A percentile compares a stretch with the other conserved stretches of the same genome.
These are phyloP conservation scores for Xylocampa areola DNA, from an alignment of 2,888 invertebrate genomes.

Conservation along the genomic window DNA sequence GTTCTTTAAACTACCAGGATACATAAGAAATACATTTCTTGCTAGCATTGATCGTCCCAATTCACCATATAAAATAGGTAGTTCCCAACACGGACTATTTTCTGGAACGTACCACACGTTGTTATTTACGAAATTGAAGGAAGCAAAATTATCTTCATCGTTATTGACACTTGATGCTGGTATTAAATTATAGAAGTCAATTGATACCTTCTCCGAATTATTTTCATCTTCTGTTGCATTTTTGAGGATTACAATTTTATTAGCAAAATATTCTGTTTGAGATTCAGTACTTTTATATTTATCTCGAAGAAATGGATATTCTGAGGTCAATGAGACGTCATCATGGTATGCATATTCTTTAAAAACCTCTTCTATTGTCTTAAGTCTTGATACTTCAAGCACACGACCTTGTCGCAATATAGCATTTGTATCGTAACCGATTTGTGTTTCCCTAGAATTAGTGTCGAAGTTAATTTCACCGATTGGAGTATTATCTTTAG, in stretches of 20 bases:
- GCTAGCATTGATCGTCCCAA: slow-evolving; percentile 54
- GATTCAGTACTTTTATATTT: slow-evolving; percentile 1
- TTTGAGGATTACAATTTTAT: slow-evolving; percentile 3
- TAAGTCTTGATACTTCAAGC: slow-evolving; percentile 12
- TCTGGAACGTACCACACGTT: slow-evolving; percentile 79
- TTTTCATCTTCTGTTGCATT: slow-evolving; percentile 42
- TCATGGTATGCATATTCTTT: slow-evolving; percentile 58
- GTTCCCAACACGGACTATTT: slow-evolving; percentile 79
- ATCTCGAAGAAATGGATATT: slow-evolving; percentile 17
- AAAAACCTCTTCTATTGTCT: slow-evolving; percentile 46
- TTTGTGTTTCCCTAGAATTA: slow-evolving; percentile 13
- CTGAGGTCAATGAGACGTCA: slow-evolving; percentile 3
- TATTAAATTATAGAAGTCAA: slow-evolving; percentile 75
- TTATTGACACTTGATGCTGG: slow-evolving; percentile 65
- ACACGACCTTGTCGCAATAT: slow-evolving; percentile 19
- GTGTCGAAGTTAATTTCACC: slow-evolving; percentile 12
- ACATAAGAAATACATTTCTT: slow-evolving; percentile 71
- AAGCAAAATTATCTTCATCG: slow-evolving; percentile 14
- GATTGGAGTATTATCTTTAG: slow-evolving; percentile 3
- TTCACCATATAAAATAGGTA: slow-evolving; percentile 79
- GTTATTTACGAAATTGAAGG: slow-evolving; percentile 20
- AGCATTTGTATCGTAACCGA: slow-evolving; percentile 21
- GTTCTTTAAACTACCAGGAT: slow-evolving; percentile 67
- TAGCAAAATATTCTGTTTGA: slow-evolving; percentile 1
- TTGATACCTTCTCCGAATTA: slow-evolving; percentile 46